Conservation (phyloP, 2,113 vertebrate species). For the Paralichthys olivaceus region DNA sequence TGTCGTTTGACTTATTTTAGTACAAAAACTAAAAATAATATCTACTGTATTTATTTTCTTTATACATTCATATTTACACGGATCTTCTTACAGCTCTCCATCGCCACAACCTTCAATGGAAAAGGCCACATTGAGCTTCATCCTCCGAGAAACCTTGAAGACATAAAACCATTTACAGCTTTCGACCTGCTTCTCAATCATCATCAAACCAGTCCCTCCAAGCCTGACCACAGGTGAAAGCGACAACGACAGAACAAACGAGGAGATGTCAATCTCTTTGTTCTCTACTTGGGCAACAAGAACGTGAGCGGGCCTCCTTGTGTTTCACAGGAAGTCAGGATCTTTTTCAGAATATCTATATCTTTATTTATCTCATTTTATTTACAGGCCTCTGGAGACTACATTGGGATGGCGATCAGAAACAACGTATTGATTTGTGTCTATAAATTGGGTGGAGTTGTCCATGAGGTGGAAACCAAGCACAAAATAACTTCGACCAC, state of each 20-base stretch:
- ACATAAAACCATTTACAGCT: constrained; percentile 88
- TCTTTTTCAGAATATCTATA: background rate
- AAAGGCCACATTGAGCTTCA: constrained; percentile 87
- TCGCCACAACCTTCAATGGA: constrained; percentile 89
- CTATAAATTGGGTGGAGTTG: constrained; percentile 84
- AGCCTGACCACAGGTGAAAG: background rate
- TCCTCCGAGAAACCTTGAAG: constrained; percentile 84
- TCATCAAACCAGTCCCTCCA: constrained; percentile 45
- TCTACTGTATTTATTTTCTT: background rate
- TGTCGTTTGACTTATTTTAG: background rate
- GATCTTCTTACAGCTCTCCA: constrained; percentile 79
- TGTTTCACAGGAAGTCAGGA: background rate
- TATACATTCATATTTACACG: background rate
- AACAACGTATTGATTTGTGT: constrained; percentile 81
- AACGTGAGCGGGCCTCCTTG: constrained; percentile 77
- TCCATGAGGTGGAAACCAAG: constrained; percentile 79
- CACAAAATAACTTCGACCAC: constrained; percentile 58
- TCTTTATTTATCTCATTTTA: background rate
- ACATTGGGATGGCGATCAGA: constrained; percentile 87
- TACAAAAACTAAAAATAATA: too few species aligned
- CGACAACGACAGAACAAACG: constrained; percentile 17
- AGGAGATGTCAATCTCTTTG: constrained; percentile 79
- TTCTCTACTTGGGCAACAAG: constrained; percentile 89
- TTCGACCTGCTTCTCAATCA: constrained; percentile 87
- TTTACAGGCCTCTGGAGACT: constrained; percentile 83